Evolutionary conservation across 1,140 invertebrate genomes (phyloP), one percentile per base, ranked within the genome.

Genomic region (Temnothorax curvispinosus): DNA sequence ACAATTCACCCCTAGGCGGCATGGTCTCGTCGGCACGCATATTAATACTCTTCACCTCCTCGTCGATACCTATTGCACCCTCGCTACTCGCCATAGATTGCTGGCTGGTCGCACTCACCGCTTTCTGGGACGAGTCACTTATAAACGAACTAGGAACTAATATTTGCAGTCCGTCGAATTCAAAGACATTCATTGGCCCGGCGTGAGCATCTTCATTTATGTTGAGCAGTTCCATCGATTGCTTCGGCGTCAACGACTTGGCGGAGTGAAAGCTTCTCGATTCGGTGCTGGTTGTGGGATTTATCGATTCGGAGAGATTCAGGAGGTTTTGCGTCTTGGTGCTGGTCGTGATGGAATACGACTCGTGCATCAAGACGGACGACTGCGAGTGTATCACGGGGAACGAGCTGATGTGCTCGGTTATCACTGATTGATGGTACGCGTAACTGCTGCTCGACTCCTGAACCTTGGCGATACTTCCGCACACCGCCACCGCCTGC

Each of bases 11-110:
- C 87, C 97, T 96, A 0, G 98, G 97, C 50, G 98, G 98, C 97
- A 98, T 98, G 74, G 96, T 97, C 93, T 98, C 98, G 92, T 98
- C 97, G 0, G 98, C 97, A 88, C 97, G 96, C 89, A 98, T 98
- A 91, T 98, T 97, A 52, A 97, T 93, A 32, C 96, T 95, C 60
- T 96, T 95, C 71, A 96, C 96, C 67, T 96, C 96, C 74, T 96
- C 96, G 76, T 96, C 96, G 27, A 96, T 95, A 64, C 96, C 95
- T 86, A 96, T 95, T 67, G 96, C 96, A 72, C 96, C 94, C 77
- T 96, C 95, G 54, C 94, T 95, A 64, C 94, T 95, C 6, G 94
- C 93, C 93, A 95, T 93, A 13, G 95, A 95, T 72, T 95, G 95
- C 78, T 95, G 95, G 76, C 95, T 95, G 9, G 94, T 95, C 3